Conservation (phyloP, 2,797 vertebrate genomes). For the Eremophila alpestris region DNA sequence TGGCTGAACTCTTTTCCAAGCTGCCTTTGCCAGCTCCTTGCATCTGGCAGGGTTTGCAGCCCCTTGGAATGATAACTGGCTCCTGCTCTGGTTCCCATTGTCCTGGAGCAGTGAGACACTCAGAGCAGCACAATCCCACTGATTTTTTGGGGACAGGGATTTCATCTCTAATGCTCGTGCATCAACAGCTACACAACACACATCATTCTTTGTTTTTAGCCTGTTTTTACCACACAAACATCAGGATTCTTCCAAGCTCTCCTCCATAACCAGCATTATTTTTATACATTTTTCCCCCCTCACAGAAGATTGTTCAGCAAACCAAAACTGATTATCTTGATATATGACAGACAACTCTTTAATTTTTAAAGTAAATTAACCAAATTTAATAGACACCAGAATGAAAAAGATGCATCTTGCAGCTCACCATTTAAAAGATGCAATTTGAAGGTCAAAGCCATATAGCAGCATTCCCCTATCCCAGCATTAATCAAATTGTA, state of each 20-base stretch:
- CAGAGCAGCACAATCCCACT: neutral
- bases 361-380: conserved; percentile 34
- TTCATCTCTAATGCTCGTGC: neutral
- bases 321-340: conserved; percentile 21
- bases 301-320: neutral
- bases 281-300: neutral
- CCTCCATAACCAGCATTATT: neutral
- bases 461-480: neutral
- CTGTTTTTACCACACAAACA: neutral
- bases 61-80: neutral
- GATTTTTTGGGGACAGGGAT: neutral
- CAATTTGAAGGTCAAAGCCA: conserved; percentile 53
- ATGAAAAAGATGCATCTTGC: neutral
- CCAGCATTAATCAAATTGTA: conserved; percentile 43
- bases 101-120: neutral
- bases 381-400: conserved; percentile 28
- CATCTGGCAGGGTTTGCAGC: neutral
- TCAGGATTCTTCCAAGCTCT: neutral
- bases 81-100: neutral
- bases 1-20: neutral
- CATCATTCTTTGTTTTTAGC: neutral
- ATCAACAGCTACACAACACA: neutral
- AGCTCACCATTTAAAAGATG: conserved; percentile 2
- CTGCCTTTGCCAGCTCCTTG: neutral
- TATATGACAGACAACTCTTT: neutral